Percentiles rank a stretch among this genome's conserved stretches.
These are phyloP conservation scores for Rhinopomastus cyanomelas DNA, from an alignment of 2,113 vertebrate species.

Conservation along the genomic window DNA sequence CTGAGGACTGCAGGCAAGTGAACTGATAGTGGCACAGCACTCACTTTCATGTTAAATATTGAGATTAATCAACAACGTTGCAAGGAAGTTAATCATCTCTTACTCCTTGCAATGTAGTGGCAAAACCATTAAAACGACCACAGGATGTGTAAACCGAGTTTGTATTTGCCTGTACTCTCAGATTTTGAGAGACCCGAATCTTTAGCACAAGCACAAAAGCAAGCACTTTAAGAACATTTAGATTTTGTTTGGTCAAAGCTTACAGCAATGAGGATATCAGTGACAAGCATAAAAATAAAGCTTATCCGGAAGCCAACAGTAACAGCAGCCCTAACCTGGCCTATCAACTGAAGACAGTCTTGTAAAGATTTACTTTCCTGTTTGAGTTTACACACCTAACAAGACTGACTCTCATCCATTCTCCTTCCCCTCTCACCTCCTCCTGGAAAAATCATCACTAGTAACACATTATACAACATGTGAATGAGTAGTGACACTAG, in stretches of 20 bases:
- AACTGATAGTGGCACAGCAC: background rate
- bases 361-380: background rate
- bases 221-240: background rate
- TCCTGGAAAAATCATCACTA: background rate
- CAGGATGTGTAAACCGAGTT: background rate
- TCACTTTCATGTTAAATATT: background rate
- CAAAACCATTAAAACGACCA: background rate
- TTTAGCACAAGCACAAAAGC: conserved; percentile 29
- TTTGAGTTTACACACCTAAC: background rate
- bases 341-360: background rate
- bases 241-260: conserved; percentile 8
- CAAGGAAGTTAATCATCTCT: background rate
- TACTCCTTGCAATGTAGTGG: background rate
- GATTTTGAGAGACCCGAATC: background rate
- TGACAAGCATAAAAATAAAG: background rate
- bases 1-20: background rate
- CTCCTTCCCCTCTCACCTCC: background rate
- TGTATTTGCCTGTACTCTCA: background rate
- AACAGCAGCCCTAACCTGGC: background rate
- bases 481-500: background rate
- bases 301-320: conserved; percentile 17
- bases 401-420: background rate
- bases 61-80: background rate
- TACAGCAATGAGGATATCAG: background rate
- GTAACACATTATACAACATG: background rate